These are phyloP conservation scores for Apis florea DNA, from an alignment of 1,140 invertebrate genomes.

Conservation along the genomic window DNA sequence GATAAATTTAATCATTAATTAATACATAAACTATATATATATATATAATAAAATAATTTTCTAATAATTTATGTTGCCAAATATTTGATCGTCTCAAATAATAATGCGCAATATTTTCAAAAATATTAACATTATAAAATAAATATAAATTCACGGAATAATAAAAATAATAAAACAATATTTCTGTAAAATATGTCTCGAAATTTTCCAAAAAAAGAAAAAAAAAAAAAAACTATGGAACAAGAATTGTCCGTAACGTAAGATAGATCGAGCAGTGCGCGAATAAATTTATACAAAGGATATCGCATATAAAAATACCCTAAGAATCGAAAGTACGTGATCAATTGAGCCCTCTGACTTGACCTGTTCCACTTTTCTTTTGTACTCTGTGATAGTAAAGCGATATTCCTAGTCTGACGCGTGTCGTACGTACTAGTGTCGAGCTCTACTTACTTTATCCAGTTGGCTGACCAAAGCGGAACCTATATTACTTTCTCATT, in stretches of 20 bases:
- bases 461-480: slow-evolving; percentile 22
- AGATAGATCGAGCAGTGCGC: neutral
- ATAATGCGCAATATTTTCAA: no score
- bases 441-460: neutral
- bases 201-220: no score
- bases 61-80: no score
- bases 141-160: neutral
- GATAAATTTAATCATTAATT: neutral
- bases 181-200: no score
- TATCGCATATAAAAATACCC: slow-evolving; percentile 17
- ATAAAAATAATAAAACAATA: no score
- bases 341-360: neutral
- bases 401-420: neutral
- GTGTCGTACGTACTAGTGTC: neutral
- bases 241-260: neutral
- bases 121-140: neutral
- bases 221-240: neutral
- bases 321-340: neutral
- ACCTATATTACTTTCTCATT: slow-evolving; percentile 5
- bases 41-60: no score
- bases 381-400: neutral
- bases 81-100: no score
- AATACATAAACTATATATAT: no score
- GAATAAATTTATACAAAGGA: neutral
- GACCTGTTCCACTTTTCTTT: slow-evolving; percentile 15